These are phyloP conservation scores for Armadillidium nasatum DNA, from an alignment of 1,140 invertebrate genomes.

Conservation along the genomic window DNA sequence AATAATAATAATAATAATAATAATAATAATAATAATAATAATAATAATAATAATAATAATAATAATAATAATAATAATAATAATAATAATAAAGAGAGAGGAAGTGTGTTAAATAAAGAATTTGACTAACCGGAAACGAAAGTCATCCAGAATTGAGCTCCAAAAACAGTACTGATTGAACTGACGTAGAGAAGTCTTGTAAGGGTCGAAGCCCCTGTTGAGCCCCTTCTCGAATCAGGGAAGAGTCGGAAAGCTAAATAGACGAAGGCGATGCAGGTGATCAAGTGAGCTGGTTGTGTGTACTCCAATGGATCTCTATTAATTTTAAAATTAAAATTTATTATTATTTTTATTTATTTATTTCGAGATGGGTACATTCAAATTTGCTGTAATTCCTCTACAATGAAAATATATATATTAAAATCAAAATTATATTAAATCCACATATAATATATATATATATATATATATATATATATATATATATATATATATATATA, in stretches of 20 bases:
- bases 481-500: slow-evolving; percentile 15
- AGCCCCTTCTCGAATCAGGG: slow-evolving; percentile 50
- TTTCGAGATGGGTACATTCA: too few relatives aligned
- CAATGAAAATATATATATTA: too few relatives aligned
- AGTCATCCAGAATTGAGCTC: slow-evolving; percentile 82
- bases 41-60: too few relatives aligned
- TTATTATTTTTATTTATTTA: too few relatives aligned
- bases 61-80: too few relatives aligned
- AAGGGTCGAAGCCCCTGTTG: slow-evolving; percentile 50
- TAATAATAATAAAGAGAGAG: not conserved
- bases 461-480: not conserved
- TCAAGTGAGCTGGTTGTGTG: slow-evolving; percentile 68
- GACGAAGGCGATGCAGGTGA: slow-evolving; percentile 61
- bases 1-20: too few relatives aligned
- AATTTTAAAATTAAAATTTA: not conserved
- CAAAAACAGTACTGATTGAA: slow-evolving; percentile 69
- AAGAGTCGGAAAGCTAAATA: slow-evolving; percentile 59
- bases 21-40: too few relatives aligned
- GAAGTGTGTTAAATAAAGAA: not conserved
- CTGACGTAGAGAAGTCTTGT: slow-evolving; percentile 61
- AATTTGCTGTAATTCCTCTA: too few relatives aligned
- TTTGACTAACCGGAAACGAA: slow-evolving; percentile 76
- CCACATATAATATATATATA: not conserved
- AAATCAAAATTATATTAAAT: not conserved
- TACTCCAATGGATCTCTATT: slow-evolving; percentile 34